phyloP scores from a whole-genome alignment of 2,797 vertebrate genomes.

The Brachyalestes nurse region DNA sequence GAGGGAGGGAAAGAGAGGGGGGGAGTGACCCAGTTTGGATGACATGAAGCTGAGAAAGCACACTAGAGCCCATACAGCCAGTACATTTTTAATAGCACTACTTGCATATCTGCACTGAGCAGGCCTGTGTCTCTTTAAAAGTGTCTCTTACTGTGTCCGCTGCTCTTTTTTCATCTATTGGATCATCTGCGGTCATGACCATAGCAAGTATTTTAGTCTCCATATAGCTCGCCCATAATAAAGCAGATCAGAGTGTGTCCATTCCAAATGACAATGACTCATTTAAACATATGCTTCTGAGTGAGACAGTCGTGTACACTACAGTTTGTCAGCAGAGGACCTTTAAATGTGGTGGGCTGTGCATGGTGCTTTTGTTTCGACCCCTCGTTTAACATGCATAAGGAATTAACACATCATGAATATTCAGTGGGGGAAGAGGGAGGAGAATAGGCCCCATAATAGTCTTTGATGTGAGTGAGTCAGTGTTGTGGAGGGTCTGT shows the following conservation, averaged over 20 bases:
- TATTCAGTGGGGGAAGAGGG: slow-evolving; percentile 60
- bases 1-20: slow-evolving; percentile 38
- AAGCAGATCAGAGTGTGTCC: background rate
- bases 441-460: slow-evolving; percentile 52
- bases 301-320: background rate
- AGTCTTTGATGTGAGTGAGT: slow-evolving; percentile 61
- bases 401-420: slow-evolving; percentile 63
- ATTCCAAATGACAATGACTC: background rate
- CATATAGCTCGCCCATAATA: background rate
- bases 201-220: slow-evolving; percentile 9
- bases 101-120: slow-evolving; percentile 57
- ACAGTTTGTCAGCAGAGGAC: slow-evolving; percentile 22
- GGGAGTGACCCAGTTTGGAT: slow-evolving; percentile 68
- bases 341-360: slow-evolving; percentile 17
- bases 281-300: background rate
- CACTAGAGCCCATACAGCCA: slow-evolving; percentile 53
- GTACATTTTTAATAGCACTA: slow-evolving; percentile 67
- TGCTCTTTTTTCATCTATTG: slow-evolving; percentile 17
- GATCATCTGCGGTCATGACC: background rate
- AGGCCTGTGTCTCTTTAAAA: slow-evolving; percentile 48
- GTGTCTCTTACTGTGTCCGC: slow-evolving; percentile 42
- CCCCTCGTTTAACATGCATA: slow-evolving; percentile 49
- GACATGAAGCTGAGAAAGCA: slow-evolving; percentile 68
- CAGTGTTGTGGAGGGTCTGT: slow-evolving; percentile 42
- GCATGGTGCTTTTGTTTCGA: slow-evolving; percentile 49